Percentiles rank a stretch among this genome's conserved stretches.
Conservation (phyloP, 2,888 invertebrate species). For the Lypha dubia region DNA sequence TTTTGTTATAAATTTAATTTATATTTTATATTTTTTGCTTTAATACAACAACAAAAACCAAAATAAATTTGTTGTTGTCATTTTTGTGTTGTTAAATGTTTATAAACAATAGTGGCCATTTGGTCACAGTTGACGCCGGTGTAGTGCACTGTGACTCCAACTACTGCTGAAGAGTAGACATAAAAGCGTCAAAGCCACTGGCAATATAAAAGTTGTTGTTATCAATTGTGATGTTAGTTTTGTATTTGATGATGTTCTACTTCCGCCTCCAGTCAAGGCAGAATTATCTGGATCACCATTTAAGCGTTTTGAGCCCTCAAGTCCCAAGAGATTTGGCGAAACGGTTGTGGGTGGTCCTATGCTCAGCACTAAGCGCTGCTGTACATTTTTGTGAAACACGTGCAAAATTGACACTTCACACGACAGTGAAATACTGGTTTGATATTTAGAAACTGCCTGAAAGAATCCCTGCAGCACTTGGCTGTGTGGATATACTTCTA, state of each 20-base stretch:
- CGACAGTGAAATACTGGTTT: constrained; percentile 81
- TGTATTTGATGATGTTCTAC: constrained; percentile 40
- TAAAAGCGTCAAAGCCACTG: constrained; percentile 22
- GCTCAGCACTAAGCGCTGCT: constrained; percentile 81
- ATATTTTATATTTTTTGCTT: constrained; percentile 48
- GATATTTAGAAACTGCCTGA: constrained; percentile 82
- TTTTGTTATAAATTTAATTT: constrained; percentile 64
- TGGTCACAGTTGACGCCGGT: constrained; percentile 78
- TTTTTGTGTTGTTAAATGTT: constrained; percentile 54
- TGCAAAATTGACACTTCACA: constrained; percentile 83
- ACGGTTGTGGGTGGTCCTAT: constrained; percentile 81
- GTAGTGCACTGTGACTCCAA: constrained; percentile 45
- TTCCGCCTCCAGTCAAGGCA: constrained; percentile 81
- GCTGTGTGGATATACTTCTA: constrained; percentile 83
- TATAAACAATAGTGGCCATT: constrained; percentile 60
- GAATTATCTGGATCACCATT: constrained; percentile 83
- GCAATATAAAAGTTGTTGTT: constrained; percentile 36
- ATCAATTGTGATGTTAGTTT: constrained; percentile 21
- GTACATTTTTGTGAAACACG: constrained; percentile 83
- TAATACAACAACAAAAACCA: constrained; percentile 64
- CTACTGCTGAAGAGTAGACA: constrained; percentile 33
- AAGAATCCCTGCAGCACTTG: constrained; percentile 83
- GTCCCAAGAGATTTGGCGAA: constrained; percentile 82
- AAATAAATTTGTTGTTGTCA: constrained; percentile 38
- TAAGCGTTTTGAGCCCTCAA: constrained; percentile 82